These are phyloP conservation scores for Erinaceus europaeus DNA, from an alignment of 2,113 vertebrate species.

Conservation along the genomic window DNA sequence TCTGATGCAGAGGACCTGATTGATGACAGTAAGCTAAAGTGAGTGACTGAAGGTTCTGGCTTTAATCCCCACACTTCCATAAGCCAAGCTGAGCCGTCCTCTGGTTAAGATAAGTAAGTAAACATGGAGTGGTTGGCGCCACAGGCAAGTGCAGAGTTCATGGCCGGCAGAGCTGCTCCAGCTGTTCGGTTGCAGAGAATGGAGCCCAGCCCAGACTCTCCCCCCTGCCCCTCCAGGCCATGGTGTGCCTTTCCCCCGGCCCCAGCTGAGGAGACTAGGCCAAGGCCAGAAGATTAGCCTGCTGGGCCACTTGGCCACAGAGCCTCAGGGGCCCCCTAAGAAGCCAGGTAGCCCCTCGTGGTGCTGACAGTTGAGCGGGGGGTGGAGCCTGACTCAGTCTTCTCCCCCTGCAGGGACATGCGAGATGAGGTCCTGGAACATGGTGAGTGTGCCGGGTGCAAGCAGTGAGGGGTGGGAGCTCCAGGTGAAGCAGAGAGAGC, in stretches of 20 bases:
- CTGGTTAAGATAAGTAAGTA: too few species aligned
- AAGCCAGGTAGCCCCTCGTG: background rate
- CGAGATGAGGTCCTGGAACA: slow-evolving; percentile 95
- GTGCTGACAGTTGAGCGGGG: background rate
- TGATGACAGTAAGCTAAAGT: slow-evolving; percentile 95
- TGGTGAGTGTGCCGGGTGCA: slow-evolving; percentile 83
- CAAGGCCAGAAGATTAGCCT: background rate
- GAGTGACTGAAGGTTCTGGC: slow-evolving; percentile 53
- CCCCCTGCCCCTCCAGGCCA: rapidly evolving
- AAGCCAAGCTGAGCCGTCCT: too few species aligned
- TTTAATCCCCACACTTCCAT: too few species aligned
- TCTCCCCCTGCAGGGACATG: slow-evolving; percentile 84
- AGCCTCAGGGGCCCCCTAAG: background rate
- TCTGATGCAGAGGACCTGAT: slow-evolving; percentile 96
- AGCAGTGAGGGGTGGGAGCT: background rate
- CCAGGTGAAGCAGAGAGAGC: background rate
- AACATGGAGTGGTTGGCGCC: too few species aligned
- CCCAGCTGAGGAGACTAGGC: background rate
- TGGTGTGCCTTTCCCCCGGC: background rate
- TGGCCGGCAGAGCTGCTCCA: background rate
- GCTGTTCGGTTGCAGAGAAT: background rate
- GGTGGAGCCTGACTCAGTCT: background rate
- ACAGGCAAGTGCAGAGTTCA: too few species aligned
- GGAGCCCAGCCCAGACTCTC: background rate
- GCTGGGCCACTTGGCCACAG: background rate